Base-by-base conservation (phyloP, 2,113 vertebrate genomes). In the Chascanopsetta lugubris region DNA sequence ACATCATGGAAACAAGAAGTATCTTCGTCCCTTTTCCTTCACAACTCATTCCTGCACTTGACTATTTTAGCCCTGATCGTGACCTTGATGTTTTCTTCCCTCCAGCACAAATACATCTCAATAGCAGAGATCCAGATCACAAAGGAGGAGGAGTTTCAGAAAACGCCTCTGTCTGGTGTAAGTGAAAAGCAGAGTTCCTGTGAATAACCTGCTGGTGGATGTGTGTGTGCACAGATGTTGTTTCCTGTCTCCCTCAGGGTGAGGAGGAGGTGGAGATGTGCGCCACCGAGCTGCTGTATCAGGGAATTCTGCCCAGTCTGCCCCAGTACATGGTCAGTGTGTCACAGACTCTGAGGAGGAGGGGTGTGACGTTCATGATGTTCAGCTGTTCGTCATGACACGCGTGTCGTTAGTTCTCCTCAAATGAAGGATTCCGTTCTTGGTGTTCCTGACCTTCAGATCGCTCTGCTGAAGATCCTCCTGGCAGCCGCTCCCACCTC, bases 401-500 rank as follows among this genome's bases (percentile, higher is more conserved):
- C n/a, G n/a, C n/a, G n/a, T n/a, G n/a, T n/a, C n/a, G n/a, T n/a
- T n/a, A n/a, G n/a, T n/a, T n/a, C n/a, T n/a, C n/a, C n/a, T n/a
- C n/a, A n/a, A n/a, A n/a, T n/a, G n/a, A n/a, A n/a, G n/a, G n/a
- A n/a, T n/a, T n/a, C n/a, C n/a, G n/a, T n/a, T n/a, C 4, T 12
- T 21, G 22, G 0, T 7, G 2, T 57, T 30, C 25, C 43, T 18
- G 9, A 48, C 29, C 40, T 29, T 69, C 74, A 99, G 97, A 99
- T 99, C 4, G 97, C 97, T 5, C 88, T 99, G 70, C 91, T 99
- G 77, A 99, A 99, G 90, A 98, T 99, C 77, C 91, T 99, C 0
- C 92, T 99, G 0, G 97, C 97, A 2, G 97, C 97, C 58, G 97
- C 97, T 17, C 97, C 97, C 2, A 99, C 97, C 15, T 99, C 97